Conservation (phyloP, 2,113 vertebrate species). For the Ondatra zibethicus region DNA sequence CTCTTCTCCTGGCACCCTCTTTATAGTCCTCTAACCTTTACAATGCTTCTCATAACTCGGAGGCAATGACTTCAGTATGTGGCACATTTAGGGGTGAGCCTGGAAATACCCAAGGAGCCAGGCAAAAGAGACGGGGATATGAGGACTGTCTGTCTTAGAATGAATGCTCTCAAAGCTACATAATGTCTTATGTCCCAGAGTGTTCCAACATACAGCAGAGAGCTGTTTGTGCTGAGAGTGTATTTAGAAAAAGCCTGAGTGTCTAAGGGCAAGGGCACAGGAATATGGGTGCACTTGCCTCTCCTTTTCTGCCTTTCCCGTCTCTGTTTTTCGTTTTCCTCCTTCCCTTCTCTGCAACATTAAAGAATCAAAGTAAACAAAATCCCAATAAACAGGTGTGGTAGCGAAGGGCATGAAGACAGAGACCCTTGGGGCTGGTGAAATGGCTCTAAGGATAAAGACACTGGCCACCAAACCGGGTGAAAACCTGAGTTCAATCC, state of each 20-base stretch:
- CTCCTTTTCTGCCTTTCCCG: neutral
- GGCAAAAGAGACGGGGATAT: neutral
- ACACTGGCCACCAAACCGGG: neutral
- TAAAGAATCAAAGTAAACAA: neutral
- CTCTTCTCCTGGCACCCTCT: neutral
- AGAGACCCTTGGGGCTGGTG: neutral
- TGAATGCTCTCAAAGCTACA: neutral
- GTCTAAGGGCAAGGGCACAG: neutral
- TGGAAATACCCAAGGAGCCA: neutral
- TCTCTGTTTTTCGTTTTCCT: neutral
- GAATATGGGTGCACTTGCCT: no score
- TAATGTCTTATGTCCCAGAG: neutral
- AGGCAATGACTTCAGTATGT: neutral
- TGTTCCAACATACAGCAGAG: neutral
- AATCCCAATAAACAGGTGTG: no score
- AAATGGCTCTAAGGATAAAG: neutral
- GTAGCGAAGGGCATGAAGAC: neutral
- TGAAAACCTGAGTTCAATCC: neutral
- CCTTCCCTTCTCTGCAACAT: neutral
- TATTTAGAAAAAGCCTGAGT: neutral
- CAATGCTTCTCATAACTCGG: neutral
- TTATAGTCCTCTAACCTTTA: neutral
- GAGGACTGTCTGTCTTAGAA: accelerated
- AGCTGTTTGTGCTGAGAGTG: accelerated
- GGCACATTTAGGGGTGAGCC: neutral